A percentile compares a stretch with the other conserved stretches of the same genome.
These are phyloP conservation scores for Sarcophaga peregrina DNA, from an alignment of 1,140 invertebrate species.

Conservation along the genomic window DNA sequence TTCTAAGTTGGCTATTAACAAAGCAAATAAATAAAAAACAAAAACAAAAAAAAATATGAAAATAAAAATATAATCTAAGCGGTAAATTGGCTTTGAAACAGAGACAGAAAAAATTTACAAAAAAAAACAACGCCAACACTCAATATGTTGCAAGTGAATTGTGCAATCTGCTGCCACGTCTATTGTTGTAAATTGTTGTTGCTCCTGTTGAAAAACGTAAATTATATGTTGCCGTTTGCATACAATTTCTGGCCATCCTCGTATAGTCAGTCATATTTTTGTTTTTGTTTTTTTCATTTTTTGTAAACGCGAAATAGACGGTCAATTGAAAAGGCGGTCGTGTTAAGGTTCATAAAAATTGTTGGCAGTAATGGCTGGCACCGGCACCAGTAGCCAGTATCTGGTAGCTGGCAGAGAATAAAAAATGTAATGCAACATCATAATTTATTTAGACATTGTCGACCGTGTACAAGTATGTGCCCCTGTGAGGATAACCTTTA, in stretches of 20 bases:
- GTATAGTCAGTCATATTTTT: background rate
- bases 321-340: too few species aligned
- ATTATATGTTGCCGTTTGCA: constrained; percentile 28
- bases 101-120: background rate
- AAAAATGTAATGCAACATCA: background rate
- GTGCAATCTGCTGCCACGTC: too few species aligned
- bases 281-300: too few species aligned
- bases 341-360: too few species aligned
- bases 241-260: background rate
- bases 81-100: background rate
- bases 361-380: background rate
- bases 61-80: background rate
- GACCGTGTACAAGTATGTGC: too few species aligned
- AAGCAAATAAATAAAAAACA: too few species aligned
- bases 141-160: constrained; percentile 6
- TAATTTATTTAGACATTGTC: constrained; percentile 7
- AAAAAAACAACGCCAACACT: background rate
- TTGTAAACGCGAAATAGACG: too few species aligned
- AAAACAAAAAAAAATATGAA: background rate
- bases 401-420: background rate
- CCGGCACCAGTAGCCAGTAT: background rate
- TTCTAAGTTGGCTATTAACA: background rate
- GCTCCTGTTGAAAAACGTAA: constrained; percentile 45
- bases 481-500: too few species aligned
- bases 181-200: constrained; percentile 41